These are phyloP conservation scores for Hipparchia semele DNA, from an alignment of 2,888 invertebrate species.

Conservation along the genomic window DNA sequence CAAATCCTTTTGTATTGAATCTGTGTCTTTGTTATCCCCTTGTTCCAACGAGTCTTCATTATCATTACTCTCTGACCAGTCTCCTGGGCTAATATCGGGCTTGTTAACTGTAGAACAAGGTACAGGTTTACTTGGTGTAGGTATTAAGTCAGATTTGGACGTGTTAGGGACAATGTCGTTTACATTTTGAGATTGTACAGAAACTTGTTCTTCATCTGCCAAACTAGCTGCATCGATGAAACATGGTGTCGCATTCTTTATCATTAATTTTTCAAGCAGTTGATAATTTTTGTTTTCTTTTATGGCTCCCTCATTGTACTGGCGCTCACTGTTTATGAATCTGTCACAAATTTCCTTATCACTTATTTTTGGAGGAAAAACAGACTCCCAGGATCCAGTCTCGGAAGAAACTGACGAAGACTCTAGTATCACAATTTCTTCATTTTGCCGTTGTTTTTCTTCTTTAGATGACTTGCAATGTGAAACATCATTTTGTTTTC, in stretches of 20 bases:
- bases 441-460: conserved; percentile 84
- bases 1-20: conserved; percentile 64
- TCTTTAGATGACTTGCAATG: conserved; percentile 73
- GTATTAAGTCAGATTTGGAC: conserved; percentile 44
- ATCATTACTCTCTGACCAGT: conserved; percentile 68
- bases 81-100: conserved; percentile 60
- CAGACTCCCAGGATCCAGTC: conserved; percentile 86
- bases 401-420: conserved; percentile 86
- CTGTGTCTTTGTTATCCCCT: conserved; percentile 58
- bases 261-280: conserved; percentile 50
- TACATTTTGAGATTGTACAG: conserved; percentile 43
- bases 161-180: conserved; percentile 11
- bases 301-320: conserved; percentile 35
- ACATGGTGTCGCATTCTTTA: conserved; percentile 74
- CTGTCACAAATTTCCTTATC: conserved; percentile 72
- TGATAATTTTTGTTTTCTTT: conserved; percentile 15
- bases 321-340: conserved; percentile 68
- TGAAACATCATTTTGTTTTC: conserved; percentile 48
- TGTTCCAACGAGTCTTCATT: conserved; percentile 74
- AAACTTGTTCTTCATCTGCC: conserved; percentile 85
- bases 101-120: conserved; percentile 59
- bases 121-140: conserved; percentile 57
- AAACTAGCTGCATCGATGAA: conserved; percentile 91
- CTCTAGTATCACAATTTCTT: conserved; percentile 84
- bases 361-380: conserved; percentile 75